Evolutionary conservation across 2,888 invertebrate species (phyloP), one percentile per base, ranked within the genome.

Genomic region (Eurytoma californica): DNA sequence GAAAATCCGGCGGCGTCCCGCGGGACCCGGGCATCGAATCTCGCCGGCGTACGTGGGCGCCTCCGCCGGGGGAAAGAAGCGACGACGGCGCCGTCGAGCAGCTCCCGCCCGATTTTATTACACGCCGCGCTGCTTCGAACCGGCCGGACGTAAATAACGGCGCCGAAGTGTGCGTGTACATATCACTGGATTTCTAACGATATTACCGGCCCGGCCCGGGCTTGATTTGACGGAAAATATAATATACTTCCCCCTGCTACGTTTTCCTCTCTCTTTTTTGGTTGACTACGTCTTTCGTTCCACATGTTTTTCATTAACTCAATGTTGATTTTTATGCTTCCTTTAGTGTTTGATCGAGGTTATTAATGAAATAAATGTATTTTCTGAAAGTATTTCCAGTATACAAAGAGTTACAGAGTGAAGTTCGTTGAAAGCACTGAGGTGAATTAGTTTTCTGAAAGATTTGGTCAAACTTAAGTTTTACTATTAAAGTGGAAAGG

Each of bases 101-200:
- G 58, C n/a, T 4, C 55, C 24, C n/a, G 39, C n/a, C 20, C 24
- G 63, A 76, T 76, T 76, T 80, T 80, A 80, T 80, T 72, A 72
- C 60, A 70, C 58, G 58, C n/a, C 3, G 51, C 60, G 30, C 39
- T 39, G 28, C 60, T 14, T n/a, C 28, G 51, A 76, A 39, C 28
- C 24, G 49, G 47, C 13, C 51, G 58, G 53, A 47, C 69, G 74
- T 66, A 70, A 75, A 75, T 61, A 70, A 74, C 58, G 30, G 24
- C 12, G 20, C 2, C 16, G 49, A 66, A 47, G 24, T 28, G 47
- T 65, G 13, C 51, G 39, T 39, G 39, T 39, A 39, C 7, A 9
- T 39, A 9, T 39, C 39, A 57, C 53, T 60, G 13, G 65, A 72
- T 16, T 72, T 66, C n/a, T 66, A 70, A 74, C 70, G 12, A 66